Base-by-base conservation (phyloP, 2,888 invertebrate species). In the Drosophila greeni region DNA sequence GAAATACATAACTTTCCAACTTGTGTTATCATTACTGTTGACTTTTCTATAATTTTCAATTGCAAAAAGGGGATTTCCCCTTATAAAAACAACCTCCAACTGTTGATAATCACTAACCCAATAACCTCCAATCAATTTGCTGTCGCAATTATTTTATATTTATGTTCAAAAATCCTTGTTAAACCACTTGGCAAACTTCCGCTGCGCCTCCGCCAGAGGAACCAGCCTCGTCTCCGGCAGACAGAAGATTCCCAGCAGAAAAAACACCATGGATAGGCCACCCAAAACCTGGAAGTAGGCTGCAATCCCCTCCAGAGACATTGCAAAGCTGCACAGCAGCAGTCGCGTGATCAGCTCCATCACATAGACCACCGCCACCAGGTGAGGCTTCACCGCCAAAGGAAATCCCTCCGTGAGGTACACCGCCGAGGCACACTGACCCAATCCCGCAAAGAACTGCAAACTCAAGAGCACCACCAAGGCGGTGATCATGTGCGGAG, bases 371-470 rank as follows among this genome's bases (percentile, higher is more conserved):
- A 70, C 37, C 0, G 84, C 79, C 31, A 86, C 79, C 49, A 73
- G 76, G 31, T 73, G 86, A 0, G 85, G 82, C 33, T 88, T 87
- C 0, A 84, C 62, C 1, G 75, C 58, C 47, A 87, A 36, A 0
- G 87, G 88, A 52, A 86, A 87, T 1, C 86, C 88, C 59, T 87
- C 87, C 0, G 85, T 83, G 20, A 87, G 66, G 34, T 87, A 87
- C 0, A 74, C 83, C 0, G 88, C 82, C 1, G 86, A 86, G 8
- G 84, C 74, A 0, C 82, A 75, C 20, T 74, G 74, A 0, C 77
- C 72, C n/a, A 86, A n/a, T 4, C 86, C 79, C 1, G 77, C 73
- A 29, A 85, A 83, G 3, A 86, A 62, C 51, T 86, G 85, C 60
- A 75, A 70, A 4, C 69, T 36, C 1, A 87, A 64, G 1, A 86